phyloP scores from a whole-genome alignment of 2,113 vertebrate genomes.

The Blennius ocellaris region DNA sequence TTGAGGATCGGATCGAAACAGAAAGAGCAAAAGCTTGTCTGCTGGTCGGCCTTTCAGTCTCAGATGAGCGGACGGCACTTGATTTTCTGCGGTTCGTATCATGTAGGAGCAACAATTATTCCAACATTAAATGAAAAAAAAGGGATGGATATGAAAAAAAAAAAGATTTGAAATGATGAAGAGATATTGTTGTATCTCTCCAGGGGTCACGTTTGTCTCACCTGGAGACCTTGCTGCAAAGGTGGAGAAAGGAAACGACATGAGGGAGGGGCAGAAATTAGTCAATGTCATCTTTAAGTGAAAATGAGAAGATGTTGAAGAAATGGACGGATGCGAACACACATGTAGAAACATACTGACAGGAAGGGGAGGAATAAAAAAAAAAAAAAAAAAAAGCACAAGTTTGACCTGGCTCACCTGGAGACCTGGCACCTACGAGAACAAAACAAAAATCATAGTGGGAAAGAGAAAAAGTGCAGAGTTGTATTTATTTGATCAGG shows the following conservation, averaged over 20 bases:
- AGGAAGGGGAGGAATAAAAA: not conserved
- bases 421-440: slow-evolving; percentile 75
- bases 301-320: slow-evolving; percentile 27
- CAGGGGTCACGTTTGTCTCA: slow-evolving; percentile 68
- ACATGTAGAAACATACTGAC: slow-evolving; percentile 12
- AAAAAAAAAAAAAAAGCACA: slow-evolving; percentile 13
- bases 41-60: not conserved
- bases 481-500: slow-evolving; percentile 28
- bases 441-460: slow-evolving; percentile 50
- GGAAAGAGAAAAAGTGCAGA: slow-evolving; percentile 57
- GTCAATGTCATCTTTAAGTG: slow-evolving; percentile 18
- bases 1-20: slow-evolving; percentile 26
- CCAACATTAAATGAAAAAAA: slow-evolving; percentile 15
- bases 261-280: not conserved
- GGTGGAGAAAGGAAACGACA: slow-evolving; percentile 41
- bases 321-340: slow-evolving; percentile 28
- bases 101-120: slow-evolving; percentile 14
- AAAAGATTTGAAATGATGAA: not conserved
- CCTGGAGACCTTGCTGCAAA: slow-evolving; percentile 79
- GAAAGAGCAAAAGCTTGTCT: slow-evolving; percentile 62
- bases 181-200: slow-evolving; percentile 56
- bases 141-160: not conserved
- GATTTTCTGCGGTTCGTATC: slow-evolving; percentile 48
- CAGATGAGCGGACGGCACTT: slow-evolving; percentile 49
- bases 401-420: slow-evolving; percentile 79